A percentile compares a stretch with the other conserved stretches of the same genome.
phyloP scores from a whole-genome alignment of 64 coral and sea anemone genomes.

The Cladopsammia gracilis region DNA sequence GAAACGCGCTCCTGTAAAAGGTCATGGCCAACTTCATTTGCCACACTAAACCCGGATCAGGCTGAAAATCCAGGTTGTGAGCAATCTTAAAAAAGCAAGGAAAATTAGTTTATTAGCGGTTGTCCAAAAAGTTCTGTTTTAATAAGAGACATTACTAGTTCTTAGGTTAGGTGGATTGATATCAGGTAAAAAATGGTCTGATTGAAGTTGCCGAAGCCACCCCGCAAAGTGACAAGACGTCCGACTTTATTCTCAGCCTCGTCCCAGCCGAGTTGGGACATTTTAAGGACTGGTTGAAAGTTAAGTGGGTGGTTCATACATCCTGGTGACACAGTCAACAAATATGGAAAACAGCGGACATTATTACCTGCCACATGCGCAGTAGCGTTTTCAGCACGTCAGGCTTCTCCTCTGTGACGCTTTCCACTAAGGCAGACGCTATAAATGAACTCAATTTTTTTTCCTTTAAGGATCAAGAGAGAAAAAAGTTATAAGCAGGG shows the following conservation, averaged over 20 bases:
- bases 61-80: constrained; percentile 37
- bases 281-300: not conserved
- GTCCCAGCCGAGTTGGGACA: too few relatives aligned
- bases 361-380: constrained; percentile 75
- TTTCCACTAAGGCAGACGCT: constrained; percentile 78
- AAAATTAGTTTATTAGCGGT: not conserved
- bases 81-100: constrained; percentile 31
- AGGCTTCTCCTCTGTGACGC: constrained; percentile 93
- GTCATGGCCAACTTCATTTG: constrained; percentile 58
- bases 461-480: constrained; percentile 45
- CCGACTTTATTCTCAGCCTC: too few relatives aligned
- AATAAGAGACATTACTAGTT: too few relatives aligned
- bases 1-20: constrained; percentile 60
- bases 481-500: not conserved
- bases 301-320: too few relatives aligned
- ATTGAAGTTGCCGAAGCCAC: too few relatives aligned
- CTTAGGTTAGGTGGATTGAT: too few relatives aligned
- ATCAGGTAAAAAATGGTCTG: too few relatives aligned
- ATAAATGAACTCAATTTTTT: constrained; percentile 73
- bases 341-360: not conserved
- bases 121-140: too few relatives aligned
- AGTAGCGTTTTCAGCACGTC: constrained; percentile 74
- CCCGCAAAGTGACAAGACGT: too few relatives aligned
- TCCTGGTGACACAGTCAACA: not conserved
- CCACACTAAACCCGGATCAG: constrained; percentile 38